Conservation (phyloP, 2,797 vertebrate species). For the Pangasius macronema region DNA sequence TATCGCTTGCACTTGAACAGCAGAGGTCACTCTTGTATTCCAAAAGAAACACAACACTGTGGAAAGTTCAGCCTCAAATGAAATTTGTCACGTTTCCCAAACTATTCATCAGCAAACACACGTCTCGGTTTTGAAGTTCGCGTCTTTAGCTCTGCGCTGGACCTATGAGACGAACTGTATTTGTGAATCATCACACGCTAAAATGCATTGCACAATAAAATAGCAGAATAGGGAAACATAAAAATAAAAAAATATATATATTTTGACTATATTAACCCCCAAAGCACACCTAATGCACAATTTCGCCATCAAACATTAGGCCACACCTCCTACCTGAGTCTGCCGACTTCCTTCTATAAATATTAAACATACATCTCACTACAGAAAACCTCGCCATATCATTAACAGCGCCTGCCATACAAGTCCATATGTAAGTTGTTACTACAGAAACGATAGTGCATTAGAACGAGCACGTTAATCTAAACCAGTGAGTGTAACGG, state of each 20-base stretch:
- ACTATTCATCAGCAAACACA: neutral
- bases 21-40: slow-evolving; percentile 71
- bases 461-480: neutral
- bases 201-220: neutral
- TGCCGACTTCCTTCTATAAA: neutral
- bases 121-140: neutral
- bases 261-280: neutral
- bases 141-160: neutral
- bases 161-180: neutral
- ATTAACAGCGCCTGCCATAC: neutral
- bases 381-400: neutral
- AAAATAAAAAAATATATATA: neutral
- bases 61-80: neutral
- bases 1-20: slow-evolving; percentile 51
- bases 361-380: neutral
- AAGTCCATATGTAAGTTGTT: neutral
- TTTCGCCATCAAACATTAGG: neutral
- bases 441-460: neutral
- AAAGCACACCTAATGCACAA: neutral
- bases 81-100: neutral
- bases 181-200: neutral
- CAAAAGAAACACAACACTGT: neutral
- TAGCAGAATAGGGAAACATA: neutral
- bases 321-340: neutral
- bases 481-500: neutral